A percentile compares a stretch with the other conserved stretches of the same genome.
Evolutionary conservation across 2,797 vertebrate genomes (phyloP).

Genomic region (Iguana delicatissima): DNA sequence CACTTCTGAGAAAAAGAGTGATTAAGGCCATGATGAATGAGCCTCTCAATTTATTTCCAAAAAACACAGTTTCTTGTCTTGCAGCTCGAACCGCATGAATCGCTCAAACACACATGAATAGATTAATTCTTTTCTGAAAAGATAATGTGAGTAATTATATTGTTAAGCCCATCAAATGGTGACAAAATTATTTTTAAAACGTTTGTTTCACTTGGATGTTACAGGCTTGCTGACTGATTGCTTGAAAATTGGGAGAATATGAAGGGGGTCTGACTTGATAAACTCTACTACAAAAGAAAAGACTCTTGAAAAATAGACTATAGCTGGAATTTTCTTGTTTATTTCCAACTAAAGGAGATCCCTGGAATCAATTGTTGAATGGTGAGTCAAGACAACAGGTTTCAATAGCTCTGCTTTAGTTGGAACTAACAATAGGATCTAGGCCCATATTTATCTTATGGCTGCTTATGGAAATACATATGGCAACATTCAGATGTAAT

Average conservation of each 20-base stretch:
- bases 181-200: conserved; percentile 30
- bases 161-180: conserved; percentile 38
- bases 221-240: conserved; percentile 4
- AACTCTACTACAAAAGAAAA: not conserved
- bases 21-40: conserved; percentile 56
- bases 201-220: conserved; percentile 29
- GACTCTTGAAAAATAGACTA: not conserved
- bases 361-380: no score
- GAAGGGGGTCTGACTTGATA: not conserved
- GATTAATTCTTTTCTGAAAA: conserved; percentile 58
- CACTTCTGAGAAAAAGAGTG: conserved; percentile 24
- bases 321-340: not conserved
- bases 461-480: not conserved
- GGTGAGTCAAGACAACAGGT: no score
- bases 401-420: no score
- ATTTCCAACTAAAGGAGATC: no score
- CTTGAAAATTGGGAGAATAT: conserved; percentile 22
- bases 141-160: conserved; percentile 54
- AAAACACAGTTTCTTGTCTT: not conserved
- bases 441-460: not conserved
- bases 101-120: conserved; percentile 24
- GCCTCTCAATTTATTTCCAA: conserved; percentile 47
- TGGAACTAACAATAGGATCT: no score
- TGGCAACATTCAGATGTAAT: not conserved
- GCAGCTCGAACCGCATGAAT: conserved; percentile 21